Evolutionary conservation across 2,113 vertebrate species (phyloP).

Genomic region (Heterotilapia buettikoferi): DNA sequence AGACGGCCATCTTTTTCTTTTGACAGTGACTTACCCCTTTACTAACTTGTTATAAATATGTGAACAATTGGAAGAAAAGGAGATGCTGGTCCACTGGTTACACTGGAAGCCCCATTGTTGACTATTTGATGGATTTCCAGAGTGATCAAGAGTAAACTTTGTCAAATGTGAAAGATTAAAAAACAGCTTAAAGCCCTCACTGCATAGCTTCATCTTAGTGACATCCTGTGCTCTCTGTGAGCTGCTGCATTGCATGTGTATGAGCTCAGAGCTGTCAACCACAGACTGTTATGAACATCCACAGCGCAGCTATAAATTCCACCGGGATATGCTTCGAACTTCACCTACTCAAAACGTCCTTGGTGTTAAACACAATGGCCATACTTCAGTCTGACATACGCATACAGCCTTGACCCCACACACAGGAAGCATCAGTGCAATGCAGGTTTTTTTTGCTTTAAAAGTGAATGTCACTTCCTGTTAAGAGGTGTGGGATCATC

Average conservation of each 20-base stretch:
- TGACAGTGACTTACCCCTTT: background rate
- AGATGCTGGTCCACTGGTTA: background rate
- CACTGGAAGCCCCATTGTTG: background rate
- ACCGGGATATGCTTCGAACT: slow-evolving; percentile 34
- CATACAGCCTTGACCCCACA: background rate
- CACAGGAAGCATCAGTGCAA: background rate
- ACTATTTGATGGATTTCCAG: background rate
- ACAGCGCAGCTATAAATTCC: slow-evolving; percentile 21
- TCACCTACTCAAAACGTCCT: slow-evolving; percentile 28
- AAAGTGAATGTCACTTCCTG: slow-evolving; percentile 31
- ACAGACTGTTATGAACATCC: background rate
- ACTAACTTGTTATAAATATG: background rate
- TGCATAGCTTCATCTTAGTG: background rate
- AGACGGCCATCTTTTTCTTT: background rate
- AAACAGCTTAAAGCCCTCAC: background rate
- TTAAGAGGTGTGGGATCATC: background rate
- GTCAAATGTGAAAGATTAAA: background rate
- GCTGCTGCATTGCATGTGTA: background rate
- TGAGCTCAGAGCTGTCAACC: background rate
- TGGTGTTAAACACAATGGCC: slow-evolving; percentile 30
- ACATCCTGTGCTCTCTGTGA: background rate
- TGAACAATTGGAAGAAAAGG: background rate
- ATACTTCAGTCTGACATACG: background rate
- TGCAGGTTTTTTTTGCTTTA: background rate
- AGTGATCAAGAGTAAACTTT: background rate